Conservation (phyloP, 1,140 invertebrate species). For the Drosophila ercepeae region DNA sequence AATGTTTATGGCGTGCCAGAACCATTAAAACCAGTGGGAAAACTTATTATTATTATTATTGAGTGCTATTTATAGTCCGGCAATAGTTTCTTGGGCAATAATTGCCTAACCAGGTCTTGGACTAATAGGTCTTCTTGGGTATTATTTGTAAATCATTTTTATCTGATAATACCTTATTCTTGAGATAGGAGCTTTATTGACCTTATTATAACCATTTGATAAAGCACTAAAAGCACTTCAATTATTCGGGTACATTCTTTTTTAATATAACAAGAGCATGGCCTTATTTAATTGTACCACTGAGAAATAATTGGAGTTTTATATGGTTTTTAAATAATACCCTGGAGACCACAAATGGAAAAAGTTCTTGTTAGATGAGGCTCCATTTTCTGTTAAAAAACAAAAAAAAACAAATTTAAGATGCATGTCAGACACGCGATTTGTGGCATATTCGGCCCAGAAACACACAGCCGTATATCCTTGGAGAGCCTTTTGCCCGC, state of each 20-base stretch:
- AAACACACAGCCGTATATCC: slow-evolving; percentile 29
- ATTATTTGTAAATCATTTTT: background rate
- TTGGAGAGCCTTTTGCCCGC: slow-evolving; percentile 40
- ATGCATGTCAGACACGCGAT: slow-evolving; percentile 61
- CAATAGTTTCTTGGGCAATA: slow-evolving; percentile 15
- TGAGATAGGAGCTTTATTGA: too few relatives aligned
- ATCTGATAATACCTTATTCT: background rate
- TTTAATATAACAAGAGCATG: background rate
- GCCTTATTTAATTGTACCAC: background rate
- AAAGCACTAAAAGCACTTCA: background rate
- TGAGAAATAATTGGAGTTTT: slow-evolving; percentile 17
- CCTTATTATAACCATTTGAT: too few relatives aligned
- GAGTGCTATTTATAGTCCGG: background rate
- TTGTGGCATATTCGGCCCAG: slow-evolving; percentile 14
- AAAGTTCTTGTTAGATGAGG: slow-evolving; percentile 24
- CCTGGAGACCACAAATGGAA: background rate
- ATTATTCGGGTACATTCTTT: background rate
- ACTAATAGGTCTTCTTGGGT: background rate
- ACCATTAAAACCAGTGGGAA: slow-evolving; percentile 1
- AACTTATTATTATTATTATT: slow-evolving; percentile 26
- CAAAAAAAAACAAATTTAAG: slow-evolving; percentile 29
- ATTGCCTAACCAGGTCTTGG: slow-evolving; percentile 7
- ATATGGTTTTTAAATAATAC: slow-evolving; percentile 11
- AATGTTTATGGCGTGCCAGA: slow-evolving; percentile 33
- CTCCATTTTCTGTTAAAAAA: slow-evolving; percentile 19